These are phyloP conservation scores for Toxotes jaculatrix DNA, from an alignment of 2,113 vertebrate genomes.

Conservation along the genomic window DNA sequence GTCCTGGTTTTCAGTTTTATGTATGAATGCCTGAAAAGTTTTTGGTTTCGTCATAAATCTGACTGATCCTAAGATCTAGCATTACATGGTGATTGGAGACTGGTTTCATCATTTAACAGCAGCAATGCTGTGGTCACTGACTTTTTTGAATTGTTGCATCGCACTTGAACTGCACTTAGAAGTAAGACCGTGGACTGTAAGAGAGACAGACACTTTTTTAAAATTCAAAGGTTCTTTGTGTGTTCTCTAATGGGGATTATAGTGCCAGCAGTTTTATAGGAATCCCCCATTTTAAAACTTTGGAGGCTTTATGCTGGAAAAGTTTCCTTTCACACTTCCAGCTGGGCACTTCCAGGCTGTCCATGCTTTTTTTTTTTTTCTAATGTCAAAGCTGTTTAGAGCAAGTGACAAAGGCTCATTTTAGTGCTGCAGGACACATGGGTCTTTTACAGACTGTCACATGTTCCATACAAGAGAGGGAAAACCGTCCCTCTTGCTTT, in stretches of 20 bases:
- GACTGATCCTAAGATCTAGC: background rate
- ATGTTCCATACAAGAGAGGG: slow-evolving; percentile 27
- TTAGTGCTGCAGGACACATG: slow-evolving; percentile 25
- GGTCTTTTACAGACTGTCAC: slow-evolving; percentile 24
- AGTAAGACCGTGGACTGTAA: slow-evolving; percentile 17
- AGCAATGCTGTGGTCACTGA: slow-evolving; percentile 2
- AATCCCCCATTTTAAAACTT: slow-evolving; percentile 60
- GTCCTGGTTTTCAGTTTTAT: background rate
- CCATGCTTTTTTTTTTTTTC: slow-evolving; percentile 18
- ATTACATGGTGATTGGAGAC: background rate
- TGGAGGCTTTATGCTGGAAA: slow-evolving; percentile 46
- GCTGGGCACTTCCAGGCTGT: slow-evolving; percentile 46
- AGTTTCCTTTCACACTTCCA: slow-evolving; percentile 68
- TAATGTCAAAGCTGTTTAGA: slow-evolving; percentile 43
- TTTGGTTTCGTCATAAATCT: slow-evolving; percentile 20
- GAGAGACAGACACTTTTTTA: background rate
- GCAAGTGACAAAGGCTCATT: slow-evolving; percentile 58
- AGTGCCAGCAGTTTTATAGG: slow-evolving; percentile 55
- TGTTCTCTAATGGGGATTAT: slow-evolving; percentile 31
- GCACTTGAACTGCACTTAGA: background rate
- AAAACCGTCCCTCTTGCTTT: background rate
- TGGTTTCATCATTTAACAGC: background rate
- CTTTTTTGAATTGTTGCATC: background rate
- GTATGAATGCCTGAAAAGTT: background rate
- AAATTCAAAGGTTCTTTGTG: slow-evolving; percentile 55